Conservation (phyloP, 2,888 invertebrate species). For the Empis stercorea region DNA sequence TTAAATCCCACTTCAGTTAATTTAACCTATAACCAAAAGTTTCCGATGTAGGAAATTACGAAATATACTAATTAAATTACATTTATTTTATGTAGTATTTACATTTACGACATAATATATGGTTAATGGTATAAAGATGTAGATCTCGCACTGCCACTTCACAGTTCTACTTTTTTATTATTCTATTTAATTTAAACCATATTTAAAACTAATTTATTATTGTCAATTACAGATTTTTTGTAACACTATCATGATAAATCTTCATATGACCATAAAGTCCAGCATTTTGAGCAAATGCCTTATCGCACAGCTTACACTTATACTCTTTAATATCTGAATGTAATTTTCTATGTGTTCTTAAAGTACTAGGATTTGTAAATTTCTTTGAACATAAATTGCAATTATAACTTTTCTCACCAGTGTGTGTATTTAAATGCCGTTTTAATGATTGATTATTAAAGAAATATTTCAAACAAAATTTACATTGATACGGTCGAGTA, state of each 20-base stretch:
- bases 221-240: too few species aligned
- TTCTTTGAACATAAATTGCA: slow-evolving; percentile 1
- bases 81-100: too few species aligned
- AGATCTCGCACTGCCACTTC: too few species aligned
- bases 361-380: background rate
- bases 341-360: background rate
- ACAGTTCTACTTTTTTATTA: too few species aligned
- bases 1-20: too few species aligned
- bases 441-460: background rate
- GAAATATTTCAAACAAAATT: background rate
- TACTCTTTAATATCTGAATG: background rate
- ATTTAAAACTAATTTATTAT: too few species aligned
- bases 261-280: background rate
- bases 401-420: background rate
- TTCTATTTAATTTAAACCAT: too few species aligned
- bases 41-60: too few species aligned
- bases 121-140: too few species aligned
- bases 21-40: too few species aligned
- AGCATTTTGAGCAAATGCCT: background rate
- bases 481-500: background rate
- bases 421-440: background rate
- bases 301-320: background rate
- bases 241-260: background rate
- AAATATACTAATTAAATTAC: too few species aligned
- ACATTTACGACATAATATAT: too few species aligned